Percentiles rank a stretch among this genome's conserved stretches.
Conservation (phyloP, 2,888 invertebrate species). For the Terebella lapidaria region DNA sequence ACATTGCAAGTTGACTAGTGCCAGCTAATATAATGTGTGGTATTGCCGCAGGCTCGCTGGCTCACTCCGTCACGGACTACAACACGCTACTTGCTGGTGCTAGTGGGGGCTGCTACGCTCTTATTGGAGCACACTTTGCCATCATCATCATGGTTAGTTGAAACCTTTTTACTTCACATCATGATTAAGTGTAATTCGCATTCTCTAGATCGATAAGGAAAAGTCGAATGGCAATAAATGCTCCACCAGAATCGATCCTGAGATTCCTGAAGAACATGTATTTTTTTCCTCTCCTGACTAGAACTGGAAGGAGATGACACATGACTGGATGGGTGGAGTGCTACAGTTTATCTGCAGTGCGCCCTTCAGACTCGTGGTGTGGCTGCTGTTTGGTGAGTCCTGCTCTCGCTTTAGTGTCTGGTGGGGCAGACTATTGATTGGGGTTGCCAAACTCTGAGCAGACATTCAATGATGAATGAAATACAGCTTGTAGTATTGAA, state of each 20-base stretch:
- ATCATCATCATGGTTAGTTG: constrained; percentile 79
- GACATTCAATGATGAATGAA: neutral
- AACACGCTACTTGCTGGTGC: constrained; percentile 76
- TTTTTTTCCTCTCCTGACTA: constrained; percentile 5
- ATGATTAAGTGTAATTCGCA: too few species aligned
- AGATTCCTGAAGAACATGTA: too few species aligned
- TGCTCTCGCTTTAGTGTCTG: too few species aligned
- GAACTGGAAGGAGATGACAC: constrained; percentile 97
- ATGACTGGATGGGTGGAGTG: constrained; percentile 62
- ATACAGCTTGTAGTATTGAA: neutral
- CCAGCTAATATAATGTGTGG: too few species aligned
- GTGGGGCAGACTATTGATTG: too few species aligned
- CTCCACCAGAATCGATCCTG: too few species aligned
- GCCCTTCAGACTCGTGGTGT: constrained; percentile 71
- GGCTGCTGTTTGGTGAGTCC: constrained; percentile 65
- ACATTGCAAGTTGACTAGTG: too few species aligned
- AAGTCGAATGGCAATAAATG: too few species aligned
- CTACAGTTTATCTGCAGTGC: constrained; percentile 46
- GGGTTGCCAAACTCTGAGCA: neutral
- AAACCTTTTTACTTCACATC: neutral
- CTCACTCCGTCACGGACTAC: constrained; percentile 55
- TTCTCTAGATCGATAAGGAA: too few species aligned
- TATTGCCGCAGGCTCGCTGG: constrained; percentile 54
- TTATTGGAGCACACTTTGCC: constrained; percentile 88
- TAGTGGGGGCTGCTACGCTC: constrained; percentile 89